Conservation (phyloP, 2,888 invertebrate species). For the Microchrysa polita region DNA sequence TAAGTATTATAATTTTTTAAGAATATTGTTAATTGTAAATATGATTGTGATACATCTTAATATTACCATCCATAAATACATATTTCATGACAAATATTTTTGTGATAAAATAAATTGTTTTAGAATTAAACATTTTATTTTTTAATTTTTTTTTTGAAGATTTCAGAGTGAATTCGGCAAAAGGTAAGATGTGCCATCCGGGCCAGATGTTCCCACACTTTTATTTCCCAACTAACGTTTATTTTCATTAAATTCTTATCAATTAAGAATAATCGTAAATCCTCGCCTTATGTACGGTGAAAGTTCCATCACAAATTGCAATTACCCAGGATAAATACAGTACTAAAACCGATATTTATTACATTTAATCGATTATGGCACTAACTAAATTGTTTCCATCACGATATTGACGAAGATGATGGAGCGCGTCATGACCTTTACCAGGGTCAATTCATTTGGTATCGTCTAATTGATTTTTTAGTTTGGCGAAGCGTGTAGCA, state of each 20-base stretch:
- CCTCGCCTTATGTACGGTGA: conserved; percentile 14
- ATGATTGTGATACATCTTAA: conserved; percentile 39
- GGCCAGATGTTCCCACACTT: too few species aligned
- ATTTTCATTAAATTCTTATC: too few species aligned
- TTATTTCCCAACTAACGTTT: too few species aligned
- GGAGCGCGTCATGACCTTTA: conserved; percentile 33
- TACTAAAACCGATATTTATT: conserved; percentile 32
- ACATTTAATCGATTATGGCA: conserved; percentile 16
- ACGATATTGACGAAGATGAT: conserved; percentile 23
- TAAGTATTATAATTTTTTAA: conserved; percentile 8
- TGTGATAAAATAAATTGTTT: conserved; percentile 39
- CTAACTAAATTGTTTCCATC: conserved; percentile 27
- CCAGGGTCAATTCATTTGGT: conserved; percentile 43
- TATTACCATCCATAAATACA: conserved; percentile 34
- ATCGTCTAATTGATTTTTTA: conserved; percentile 47
- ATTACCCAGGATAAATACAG: conserved; percentile 35
- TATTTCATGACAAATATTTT: conserved; percentile 33
- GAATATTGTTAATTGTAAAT: conserved; percentile 36
- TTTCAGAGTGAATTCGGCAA: too few species aligned
- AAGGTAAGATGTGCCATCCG: too few species aligned
- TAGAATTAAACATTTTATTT: not conserved
- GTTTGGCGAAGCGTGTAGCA: conserved; percentile 18
- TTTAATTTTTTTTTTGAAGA: conserved; percentile 3
- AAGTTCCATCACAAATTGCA: conserved; percentile 13
- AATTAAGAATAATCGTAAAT: too few species aligned